Percentiles rank a stretch among this genome's conserved stretches.
Conservation (phyloP, 2,888 invertebrate species). For the Peribatodes rhomboidaria region DNA sequence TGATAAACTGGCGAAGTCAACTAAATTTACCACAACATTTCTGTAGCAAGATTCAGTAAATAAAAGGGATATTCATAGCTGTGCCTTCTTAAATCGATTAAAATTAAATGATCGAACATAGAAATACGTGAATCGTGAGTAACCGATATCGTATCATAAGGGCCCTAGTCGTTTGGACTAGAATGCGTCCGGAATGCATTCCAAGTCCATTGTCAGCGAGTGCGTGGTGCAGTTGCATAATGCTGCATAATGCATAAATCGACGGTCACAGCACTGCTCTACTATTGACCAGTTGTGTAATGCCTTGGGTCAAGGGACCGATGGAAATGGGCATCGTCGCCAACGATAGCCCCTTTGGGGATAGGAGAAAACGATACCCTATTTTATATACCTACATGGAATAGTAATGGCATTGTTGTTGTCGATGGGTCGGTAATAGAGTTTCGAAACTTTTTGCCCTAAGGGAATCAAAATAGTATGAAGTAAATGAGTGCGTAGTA, state of each 20-base stretch:
- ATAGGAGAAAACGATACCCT: conserved; percentile 35
- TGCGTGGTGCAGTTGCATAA: conserved; percentile 67
- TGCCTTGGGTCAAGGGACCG: conserved; percentile 66
- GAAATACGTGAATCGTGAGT: conserved; percentile 42
- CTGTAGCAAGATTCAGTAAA: too few species aligned
- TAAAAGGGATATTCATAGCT: too few species aligned
- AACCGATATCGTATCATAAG: conserved; percentile 56
- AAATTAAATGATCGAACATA: background rate
- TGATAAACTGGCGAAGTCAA: too few species aligned
- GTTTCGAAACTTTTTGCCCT: conserved; percentile 12
- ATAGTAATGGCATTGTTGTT: conserved; percentile 27
- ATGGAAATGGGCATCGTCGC: conserved; percentile 60
- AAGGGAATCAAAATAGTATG: conserved; percentile 3
- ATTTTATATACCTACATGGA: conserved; percentile 24
- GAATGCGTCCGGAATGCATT: conserved; percentile 69
- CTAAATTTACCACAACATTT: too few species aligned
- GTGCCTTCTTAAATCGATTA: too few species aligned
- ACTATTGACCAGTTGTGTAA: conserved; percentile 66
- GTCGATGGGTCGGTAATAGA: conserved; percentile 5
- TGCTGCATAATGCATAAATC: conserved; percentile 58
- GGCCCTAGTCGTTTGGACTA: conserved; percentile 54
- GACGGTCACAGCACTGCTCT: conserved; percentile 47
- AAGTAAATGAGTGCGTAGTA: background rate
- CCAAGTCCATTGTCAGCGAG: conserved; percentile 80
- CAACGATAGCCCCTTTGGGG: conserved; percentile 63